Evolutionary conservation across 2,888 invertebrate species (phyloP).

Genomic region (Amiota mariae): DNA sequence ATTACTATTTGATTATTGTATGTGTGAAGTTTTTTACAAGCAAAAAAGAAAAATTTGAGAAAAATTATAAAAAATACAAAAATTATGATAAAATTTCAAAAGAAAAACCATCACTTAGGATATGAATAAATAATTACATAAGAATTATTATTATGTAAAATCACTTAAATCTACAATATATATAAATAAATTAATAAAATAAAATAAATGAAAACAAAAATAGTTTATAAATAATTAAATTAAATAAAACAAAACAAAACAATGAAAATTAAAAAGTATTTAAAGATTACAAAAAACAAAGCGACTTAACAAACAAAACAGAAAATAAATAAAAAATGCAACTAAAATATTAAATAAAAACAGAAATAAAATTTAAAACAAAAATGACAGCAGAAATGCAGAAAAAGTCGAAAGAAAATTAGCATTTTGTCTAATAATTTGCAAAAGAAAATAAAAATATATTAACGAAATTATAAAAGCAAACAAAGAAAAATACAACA

Average conservation of each 20-base stretch:
- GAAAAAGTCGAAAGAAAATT: constrained; percentile 38
- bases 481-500: constrained; percentile 42
- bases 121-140: constrained; percentile 51
- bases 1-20: constrained; percentile 62
- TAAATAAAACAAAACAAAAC: constrained; percentile 33
- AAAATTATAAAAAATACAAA: constrained; percentile 38
- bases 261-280: constrained; percentile 42
- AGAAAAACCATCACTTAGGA: constrained; percentile 52
- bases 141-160: constrained; percentile 62
- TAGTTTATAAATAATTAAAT: constrained; percentile 40
- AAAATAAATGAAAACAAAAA: constrained; percentile 48
- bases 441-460: constrained; percentile 38
- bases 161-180: constrained; percentile 53
- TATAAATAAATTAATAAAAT: constrained; percentile 54
- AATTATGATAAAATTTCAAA: constrained; percentile 36
- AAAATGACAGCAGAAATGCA: constrained; percentile 38
- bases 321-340: constrained; percentile 30
- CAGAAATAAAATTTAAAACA: constrained; percentile 30
- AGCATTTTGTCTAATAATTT: constrained; percentile 52
- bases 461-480: constrained; percentile 46
- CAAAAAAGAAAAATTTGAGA: constrained; percentile 39
- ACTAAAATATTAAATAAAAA: constrained; percentile 7
- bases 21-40: constrained; percentile 65
- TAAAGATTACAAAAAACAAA: constrained; percentile 4
- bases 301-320: constrained; percentile 21